These are phyloP conservation scores for Pomatorhinus ruficollis DNA, from an alignment of 2,113 vertebrate genomes.

Conservation along the genomic window DNA sequence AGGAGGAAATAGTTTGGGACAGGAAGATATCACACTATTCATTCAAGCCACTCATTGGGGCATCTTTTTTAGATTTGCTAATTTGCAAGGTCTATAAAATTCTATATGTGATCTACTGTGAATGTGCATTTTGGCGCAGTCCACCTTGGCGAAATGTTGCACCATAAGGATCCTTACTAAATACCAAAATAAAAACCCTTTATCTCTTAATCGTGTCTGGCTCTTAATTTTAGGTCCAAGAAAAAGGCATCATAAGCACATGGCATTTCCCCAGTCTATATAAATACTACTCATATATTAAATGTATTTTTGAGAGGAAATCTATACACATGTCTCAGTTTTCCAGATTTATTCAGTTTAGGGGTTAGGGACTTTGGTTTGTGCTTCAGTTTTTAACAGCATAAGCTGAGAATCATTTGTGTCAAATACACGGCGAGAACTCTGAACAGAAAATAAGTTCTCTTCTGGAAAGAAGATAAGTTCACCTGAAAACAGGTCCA, in stretches of 20 bases:
- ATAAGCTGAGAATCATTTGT: background rate
- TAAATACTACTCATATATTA: background rate
- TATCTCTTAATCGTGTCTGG: background rate
- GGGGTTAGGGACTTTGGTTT: background rate
- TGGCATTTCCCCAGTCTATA: background rate
- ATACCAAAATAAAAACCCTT: background rate
- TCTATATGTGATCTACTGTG: accelerated
- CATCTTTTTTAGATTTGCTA: background rate
- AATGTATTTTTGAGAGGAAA: background rate
- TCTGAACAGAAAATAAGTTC: background rate
- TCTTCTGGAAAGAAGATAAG: background rate
- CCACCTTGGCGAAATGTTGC: background rate
- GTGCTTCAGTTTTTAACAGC: background rate
- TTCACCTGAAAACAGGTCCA: background rate
- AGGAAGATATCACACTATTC: background rate
- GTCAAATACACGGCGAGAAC: background rate
- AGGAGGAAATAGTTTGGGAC: background rate
- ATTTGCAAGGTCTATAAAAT: background rate
- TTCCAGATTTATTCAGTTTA: background rate
- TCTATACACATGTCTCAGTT: background rate
- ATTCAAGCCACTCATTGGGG: background rate
- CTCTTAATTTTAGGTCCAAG: background rate
- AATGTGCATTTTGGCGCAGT: accelerated
- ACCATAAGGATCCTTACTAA: background rate
- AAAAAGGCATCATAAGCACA: background rate